phyloP scores from a whole-genome alignment of 1,140 invertebrate species.

The Tetramorium alpestre region DNA sequence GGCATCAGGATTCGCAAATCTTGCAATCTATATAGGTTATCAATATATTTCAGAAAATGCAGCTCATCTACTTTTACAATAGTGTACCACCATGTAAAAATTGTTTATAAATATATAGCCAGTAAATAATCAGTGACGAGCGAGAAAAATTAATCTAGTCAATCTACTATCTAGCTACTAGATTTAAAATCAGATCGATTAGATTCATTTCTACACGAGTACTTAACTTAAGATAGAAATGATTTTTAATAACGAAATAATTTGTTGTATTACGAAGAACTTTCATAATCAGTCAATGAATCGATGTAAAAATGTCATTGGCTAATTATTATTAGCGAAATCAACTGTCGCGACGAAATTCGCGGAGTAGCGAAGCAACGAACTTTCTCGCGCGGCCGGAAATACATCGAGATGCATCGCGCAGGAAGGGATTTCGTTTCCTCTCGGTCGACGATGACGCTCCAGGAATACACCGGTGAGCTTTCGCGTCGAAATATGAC shows the following conservation, averaged over 20 bases:
- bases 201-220: no score
- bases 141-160: no score
- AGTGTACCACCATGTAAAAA: no score
- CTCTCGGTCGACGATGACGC: slow-evolving; percentile 53
- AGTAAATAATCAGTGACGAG: no score
- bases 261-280: not conserved
- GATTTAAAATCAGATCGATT: no score
- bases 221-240: not conserved
- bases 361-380: not conserved
- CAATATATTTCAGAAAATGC: no score
- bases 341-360: not conserved
- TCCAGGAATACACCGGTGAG: slow-evolving; percentile 43
- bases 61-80: no score
- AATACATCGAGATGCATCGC: slow-evolving; percentile 10
- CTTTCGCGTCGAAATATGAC: slow-evolving; percentile 71
- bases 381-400: not conserved
- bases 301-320: not conserved
- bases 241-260: not conserved
- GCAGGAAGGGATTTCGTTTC: slow-evolving; percentile 50
- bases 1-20: not conserved
- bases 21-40: not conserved
- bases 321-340: not conserved
- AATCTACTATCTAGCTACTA: no score
- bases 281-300: not conserved
- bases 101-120: no score